Evolutionary conservation across 2,797 vertebrate genomes (phyloP).

Genomic region (Sebastes itinus): DNA sequence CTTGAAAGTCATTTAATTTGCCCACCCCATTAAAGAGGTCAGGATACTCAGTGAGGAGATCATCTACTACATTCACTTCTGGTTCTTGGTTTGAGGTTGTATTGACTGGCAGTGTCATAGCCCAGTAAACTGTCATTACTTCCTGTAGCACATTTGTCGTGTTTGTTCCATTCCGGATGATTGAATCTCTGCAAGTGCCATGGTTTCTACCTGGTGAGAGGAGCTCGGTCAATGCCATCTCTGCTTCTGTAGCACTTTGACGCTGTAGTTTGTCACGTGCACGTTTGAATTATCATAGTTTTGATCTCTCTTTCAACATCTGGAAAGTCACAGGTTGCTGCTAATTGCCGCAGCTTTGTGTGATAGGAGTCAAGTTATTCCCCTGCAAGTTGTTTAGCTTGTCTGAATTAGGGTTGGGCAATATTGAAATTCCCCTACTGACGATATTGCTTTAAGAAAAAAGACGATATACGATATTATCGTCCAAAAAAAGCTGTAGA

Average conservation of each 20-base stretch:
- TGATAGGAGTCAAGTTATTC: too few relatives aligned
- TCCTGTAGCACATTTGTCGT: not conserved
- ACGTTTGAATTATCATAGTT: too few relatives aligned
- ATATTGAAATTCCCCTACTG: too few relatives aligned
- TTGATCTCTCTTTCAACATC: too few relatives aligned
- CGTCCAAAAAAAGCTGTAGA: too few relatives aligned
- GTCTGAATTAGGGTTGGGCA: too few relatives aligned
- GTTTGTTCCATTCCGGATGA: not conserved
- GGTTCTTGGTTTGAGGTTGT: not conserved
- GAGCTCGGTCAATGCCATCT: not conserved
- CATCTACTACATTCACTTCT: not conserved
- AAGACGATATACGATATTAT: too few relatives aligned
- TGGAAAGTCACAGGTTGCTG: too few relatives aligned
- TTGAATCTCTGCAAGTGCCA: not conserved
- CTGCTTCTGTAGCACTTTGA: not conserved
- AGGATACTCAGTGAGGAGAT: not conserved
- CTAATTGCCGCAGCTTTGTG: too few relatives aligned
- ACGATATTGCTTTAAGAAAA: too few relatives aligned
- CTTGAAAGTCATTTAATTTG: not conserved
- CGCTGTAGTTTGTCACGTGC: too few relatives aligned
- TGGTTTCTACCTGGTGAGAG: not conserved
- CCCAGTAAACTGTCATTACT: not conserved
- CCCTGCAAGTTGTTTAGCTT: too few relatives aligned
- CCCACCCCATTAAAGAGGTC: not conserved
- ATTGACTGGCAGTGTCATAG: not conserved